These are phyloP conservation scores for Mus spicilegus DNA, from an alignment of 2,113 vertebrate genomes.

Conservation along the genomic window DNA sequence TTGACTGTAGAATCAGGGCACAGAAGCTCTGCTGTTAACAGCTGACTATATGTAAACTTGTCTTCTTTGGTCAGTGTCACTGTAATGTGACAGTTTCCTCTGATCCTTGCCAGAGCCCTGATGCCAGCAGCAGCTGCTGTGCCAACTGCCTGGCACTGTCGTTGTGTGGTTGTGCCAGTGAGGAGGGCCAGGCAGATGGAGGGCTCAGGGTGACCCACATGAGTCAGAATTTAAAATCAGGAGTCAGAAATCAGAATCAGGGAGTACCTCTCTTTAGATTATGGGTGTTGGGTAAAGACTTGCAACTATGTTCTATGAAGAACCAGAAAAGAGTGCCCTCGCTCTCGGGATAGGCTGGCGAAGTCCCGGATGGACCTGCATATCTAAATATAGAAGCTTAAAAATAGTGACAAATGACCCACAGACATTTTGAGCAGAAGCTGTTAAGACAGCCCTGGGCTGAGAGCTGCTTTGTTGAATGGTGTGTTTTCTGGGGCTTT, in stretches of 20 bases:
- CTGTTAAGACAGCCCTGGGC: background rate
- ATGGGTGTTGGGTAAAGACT: background rate
- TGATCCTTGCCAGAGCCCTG: background rate
- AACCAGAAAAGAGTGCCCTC: background rate
- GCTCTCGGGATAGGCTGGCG: background rate
- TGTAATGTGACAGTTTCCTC: background rate
- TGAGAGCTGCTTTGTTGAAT: background rate
- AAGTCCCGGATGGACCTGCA: constrained; percentile 5
- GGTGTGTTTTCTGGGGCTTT: background rate
- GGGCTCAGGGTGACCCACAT: no score
- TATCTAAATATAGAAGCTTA: constrained; percentile 45
- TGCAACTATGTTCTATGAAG: background rate
- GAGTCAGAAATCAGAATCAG: background rate
- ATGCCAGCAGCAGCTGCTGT: background rate
- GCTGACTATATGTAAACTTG: background rate
- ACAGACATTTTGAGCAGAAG: constrained; percentile 24
- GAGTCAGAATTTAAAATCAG: no score
- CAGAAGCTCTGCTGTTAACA: background rate
- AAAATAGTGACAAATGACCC: constrained; percentile 46
- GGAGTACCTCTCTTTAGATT: background rate
- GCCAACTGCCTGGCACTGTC: background rate
- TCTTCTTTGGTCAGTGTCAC: background rate
- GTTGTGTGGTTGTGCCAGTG: background rate
- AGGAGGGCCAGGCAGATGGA: no score
- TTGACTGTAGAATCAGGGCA: background rate